Percentiles rank a stretch among this genome's conserved stretches.
Evolutionary conservation across 2,888 invertebrate genomes (phyloP).

Genomic region (Leptinotarsa haldemani): DNA sequence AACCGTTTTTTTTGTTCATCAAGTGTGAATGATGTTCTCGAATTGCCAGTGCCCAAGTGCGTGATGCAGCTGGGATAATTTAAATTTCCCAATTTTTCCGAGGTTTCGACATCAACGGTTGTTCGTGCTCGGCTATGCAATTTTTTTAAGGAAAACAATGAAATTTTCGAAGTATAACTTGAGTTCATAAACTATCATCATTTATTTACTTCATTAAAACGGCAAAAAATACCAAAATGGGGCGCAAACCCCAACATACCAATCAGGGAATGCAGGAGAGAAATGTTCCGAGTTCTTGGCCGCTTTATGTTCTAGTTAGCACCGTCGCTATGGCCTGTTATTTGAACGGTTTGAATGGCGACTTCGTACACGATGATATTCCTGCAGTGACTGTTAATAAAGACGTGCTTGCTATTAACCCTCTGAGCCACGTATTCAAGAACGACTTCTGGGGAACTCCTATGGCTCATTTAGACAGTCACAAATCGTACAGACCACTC

Average conservation of each 20-base stretch:
- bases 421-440: conserved; percentile 73
- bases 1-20: background rate
- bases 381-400: conserved; percentile 84
- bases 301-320: conserved; percentile 52
- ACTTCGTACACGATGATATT: conserved; percentile 90
- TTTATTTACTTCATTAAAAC: background rate
- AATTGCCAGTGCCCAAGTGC: background rate
- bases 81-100: background rate
- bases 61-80: background rate
- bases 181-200: conserved; percentile 4
- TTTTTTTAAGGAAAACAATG: background rate
- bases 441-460: conserved; percentile 92
- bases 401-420: conserved; percentile 79
- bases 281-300: conserved; percentile 35
- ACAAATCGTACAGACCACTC: conserved; percentile 88
- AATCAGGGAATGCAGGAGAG: conserved; percentile 26
- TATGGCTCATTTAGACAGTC: conserved; percentile 83
- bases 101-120: background rate
- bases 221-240: conserved; percentile 26
- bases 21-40: background rate
- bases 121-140: background rate
- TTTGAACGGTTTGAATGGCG: conserved; percentile 79
- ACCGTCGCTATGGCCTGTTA: conserved; percentile 78
- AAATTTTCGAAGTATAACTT: conserved; percentile 13
- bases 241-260: conserved; percentile 27